A percentile compares a stretch with the other conserved stretches of the same genome.
Conservation (phyloP, 2,113 vertebrate species). For the Oriolus oriolus region DNA sequence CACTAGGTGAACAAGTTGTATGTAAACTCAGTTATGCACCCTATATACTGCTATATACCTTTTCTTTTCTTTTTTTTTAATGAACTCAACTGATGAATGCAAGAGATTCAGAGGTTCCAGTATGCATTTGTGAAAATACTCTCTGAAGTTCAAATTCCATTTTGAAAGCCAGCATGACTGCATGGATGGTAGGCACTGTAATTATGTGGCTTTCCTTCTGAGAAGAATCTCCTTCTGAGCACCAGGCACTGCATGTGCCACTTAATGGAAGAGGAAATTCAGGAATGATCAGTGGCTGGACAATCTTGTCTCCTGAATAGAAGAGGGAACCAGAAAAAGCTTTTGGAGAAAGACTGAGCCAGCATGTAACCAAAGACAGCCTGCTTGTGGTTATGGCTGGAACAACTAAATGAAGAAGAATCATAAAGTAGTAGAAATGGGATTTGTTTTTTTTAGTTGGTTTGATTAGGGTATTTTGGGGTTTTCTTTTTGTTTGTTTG, state of each 20-base stretch:
- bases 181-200: neutral
- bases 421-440: neutral
- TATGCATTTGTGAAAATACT: neutral
- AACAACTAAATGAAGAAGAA: neutral
- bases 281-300: neutral
- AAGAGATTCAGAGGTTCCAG: neutral
- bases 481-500: neutral
- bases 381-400: neutral
- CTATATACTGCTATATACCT: too few relatives aligned
- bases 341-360: neutral
- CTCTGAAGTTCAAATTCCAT: neutral
- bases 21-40: neutral
- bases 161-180: neutral
- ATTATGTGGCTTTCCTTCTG: neutral
- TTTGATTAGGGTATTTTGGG: neutral
- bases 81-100: neutral
- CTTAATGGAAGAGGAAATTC: neutral
- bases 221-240: neutral
- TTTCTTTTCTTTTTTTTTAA: neutral
- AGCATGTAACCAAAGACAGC: neutral
- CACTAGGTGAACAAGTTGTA: neutral
- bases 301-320: neutral
- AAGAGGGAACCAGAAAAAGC: neutral
- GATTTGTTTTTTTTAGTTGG: accelerated
- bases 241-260: neutral